phyloP scores from a whole-genome alignment of 2,888 invertebrate species.

The Cataglyphis altisquamis region DNA sequence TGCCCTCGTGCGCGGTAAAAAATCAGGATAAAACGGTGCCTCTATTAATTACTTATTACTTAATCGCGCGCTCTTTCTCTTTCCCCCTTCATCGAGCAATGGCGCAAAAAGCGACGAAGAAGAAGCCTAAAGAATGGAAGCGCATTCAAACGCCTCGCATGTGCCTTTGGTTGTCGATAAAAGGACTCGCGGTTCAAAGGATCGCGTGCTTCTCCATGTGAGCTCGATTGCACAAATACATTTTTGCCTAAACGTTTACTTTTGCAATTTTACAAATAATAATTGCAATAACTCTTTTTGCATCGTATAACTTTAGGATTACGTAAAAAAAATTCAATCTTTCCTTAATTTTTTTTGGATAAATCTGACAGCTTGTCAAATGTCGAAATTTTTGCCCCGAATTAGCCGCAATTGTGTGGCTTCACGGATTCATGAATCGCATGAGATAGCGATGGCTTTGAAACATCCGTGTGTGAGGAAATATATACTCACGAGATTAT shows the following conservation, averaged over 20 bases:
- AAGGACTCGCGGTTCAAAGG: constrained; percentile 43
- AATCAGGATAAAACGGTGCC: constrained; percentile 70
- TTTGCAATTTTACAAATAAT: constrained; percentile 74
- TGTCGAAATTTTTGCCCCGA: constrained; percentile 72
- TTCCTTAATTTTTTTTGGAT: constrained; percentile 33
- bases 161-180: constrained; percentile 46
- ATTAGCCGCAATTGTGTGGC: constrained; percentile 71
- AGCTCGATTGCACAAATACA: constrained; percentile 65
- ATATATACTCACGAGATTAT: background rate
- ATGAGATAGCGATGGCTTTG: constrained; percentile 56
- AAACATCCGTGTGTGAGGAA: constrained; percentile 1
- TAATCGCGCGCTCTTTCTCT: constrained; percentile 62
- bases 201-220: background rate
- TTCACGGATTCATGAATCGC: constrained; percentile 35
- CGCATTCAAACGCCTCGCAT: constrained; percentile 64
- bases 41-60: constrained; percentile 76
- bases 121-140: constrained; percentile 59
- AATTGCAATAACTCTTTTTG: constrained; percentile 60
- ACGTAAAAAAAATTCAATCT: constrained; percentile 59
- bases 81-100: background rate
- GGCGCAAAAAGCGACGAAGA: constrained; percentile 27
- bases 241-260: constrained; percentile 78
- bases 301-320: constrained; percentile 51
- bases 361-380: constrained; percentile 45
- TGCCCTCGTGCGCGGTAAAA: constrained; percentile 67